phyloP scores from a whole-genome alignment of 2,888 invertebrate genomes.

The Ophioninae sp. region DNA sequence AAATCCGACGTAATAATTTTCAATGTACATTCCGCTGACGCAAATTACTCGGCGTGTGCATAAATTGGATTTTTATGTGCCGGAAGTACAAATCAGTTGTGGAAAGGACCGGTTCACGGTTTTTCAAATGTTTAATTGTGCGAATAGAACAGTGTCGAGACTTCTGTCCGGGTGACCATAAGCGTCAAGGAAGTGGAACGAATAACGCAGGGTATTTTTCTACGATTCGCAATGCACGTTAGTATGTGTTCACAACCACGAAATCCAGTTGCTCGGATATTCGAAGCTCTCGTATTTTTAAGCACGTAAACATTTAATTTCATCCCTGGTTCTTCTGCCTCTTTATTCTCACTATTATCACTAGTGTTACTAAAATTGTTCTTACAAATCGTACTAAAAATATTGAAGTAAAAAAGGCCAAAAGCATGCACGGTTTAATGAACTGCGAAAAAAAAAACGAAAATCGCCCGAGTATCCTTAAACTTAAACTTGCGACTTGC shows the following conservation, averaged over 20 bases:
- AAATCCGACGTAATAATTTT: neutral
- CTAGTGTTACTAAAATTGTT: too few relatives aligned
- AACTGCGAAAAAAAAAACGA: too few relatives aligned
- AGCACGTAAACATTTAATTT: neutral
- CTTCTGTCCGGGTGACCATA: conserved; percentile 75
- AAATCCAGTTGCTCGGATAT: conserved; percentile 8
- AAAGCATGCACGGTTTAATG: too few relatives aligned
- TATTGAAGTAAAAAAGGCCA: too few relatives aligned
- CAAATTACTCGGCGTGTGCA: neutral
- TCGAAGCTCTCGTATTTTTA: conserved; percentile 10
- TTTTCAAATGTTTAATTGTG: conserved; percentile 81
- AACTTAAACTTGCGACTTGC: too few relatives aligned
- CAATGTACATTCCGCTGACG: neutral
- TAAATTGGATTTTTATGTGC: conserved; percentile 60
- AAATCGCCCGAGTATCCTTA: too few relatives aligned
- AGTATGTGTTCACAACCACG: neutral
- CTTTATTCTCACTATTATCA: too few relatives aligned
- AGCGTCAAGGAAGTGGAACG: conserved; percentile 79
- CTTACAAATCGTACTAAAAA: too few relatives aligned
- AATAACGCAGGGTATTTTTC: conserved; percentile 51
- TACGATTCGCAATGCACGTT: conserved; percentile 15
- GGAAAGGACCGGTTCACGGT: conserved; percentile 74
- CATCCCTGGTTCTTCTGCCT: too few relatives aligned
- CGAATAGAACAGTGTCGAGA: conserved; percentile 72
- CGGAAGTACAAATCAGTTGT: conserved; percentile 74